A percentile compares a stretch with the other conserved stretches of the same genome.
These are phyloP conservation scores for Reinhardtius hippoglossoides DNA, from an alignment of 2,113 vertebrate genomes.

Conservation along the genomic window DNA sequence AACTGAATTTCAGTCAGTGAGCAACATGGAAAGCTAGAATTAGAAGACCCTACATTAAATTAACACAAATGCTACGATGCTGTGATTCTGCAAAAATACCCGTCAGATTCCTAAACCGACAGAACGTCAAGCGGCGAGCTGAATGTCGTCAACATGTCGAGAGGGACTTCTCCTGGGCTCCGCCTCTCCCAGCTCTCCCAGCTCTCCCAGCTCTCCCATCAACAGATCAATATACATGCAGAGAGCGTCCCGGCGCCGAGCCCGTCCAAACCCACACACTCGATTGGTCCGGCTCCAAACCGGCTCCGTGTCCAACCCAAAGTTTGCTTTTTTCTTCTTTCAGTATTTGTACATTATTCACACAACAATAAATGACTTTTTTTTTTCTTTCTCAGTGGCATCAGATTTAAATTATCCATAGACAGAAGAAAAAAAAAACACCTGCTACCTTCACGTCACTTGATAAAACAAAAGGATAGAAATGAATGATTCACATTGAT, in stretches of 20 bases:
- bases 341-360: conserved; percentile 85
- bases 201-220: conserved; percentile 59
- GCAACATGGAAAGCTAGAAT: conserved; percentile 75
- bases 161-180: conserved; percentile 51
- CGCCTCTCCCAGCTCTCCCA: conserved; percentile 58
- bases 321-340: conserved; percentile 64
- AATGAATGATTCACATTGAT: conserved; percentile 61
- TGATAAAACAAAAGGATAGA: conserved; percentile 38
- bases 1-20: conserved; percentile 85
- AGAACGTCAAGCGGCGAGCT: conserved; percentile 51
- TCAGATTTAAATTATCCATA: conserved; percentile 80
- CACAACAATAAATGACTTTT: conserved; percentile 77
- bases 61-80: conserved; percentile 67
- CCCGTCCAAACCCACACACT: conserved; percentile 11
- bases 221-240: conserved; percentile 80
- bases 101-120: conserved; percentile 55
- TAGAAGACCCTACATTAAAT: conserved; percentile 77
- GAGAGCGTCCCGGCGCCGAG: conserved; percentile 60
- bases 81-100: conserved; percentile 68
- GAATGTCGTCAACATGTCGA: conserved; percentile 39
- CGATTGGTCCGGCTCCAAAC: not conserved
- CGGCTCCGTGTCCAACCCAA: conserved; percentile 79
- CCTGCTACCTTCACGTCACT: conserved; percentile 82
- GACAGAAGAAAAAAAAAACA: conserved; percentile 70
- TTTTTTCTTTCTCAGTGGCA: conserved; percentile 78